Conservation (phyloP, 2,888 invertebrate species). For the Leistus spinibarbis region DNA sequence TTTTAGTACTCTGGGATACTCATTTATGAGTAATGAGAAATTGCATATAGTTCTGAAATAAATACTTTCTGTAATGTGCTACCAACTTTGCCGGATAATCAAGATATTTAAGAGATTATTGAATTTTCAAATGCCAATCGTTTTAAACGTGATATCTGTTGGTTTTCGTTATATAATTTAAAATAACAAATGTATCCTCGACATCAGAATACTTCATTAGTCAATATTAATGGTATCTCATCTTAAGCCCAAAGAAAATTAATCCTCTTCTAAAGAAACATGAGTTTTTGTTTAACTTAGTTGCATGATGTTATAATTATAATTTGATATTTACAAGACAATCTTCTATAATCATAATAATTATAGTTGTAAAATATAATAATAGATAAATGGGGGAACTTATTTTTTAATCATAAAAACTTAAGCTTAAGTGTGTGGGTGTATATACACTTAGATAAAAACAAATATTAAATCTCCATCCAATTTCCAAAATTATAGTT, state of each 20-base stretch:
- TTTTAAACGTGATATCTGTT: too few species aligned
- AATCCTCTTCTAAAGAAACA: not conserved
- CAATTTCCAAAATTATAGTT: too few species aligned
- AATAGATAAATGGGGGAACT: not conserved
- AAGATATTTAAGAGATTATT: too few species aligned
- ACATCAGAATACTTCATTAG: not conserved
- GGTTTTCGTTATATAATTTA: too few species aligned
- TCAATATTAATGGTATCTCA: not conserved
- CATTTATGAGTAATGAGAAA: not conserved
- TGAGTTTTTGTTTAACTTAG: not conserved
- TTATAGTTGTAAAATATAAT: slow-evolving; percentile 7
- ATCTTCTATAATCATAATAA: slow-evolving; percentile 5
- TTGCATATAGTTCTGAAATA: not conserved
- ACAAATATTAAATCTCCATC: too few species aligned
- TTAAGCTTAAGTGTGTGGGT: not conserved
- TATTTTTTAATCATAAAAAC: not conserved
- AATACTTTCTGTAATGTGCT: not conserved
- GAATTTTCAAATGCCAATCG: too few species aligned
- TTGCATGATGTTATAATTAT: slow-evolving; percentile 1
- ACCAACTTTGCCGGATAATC: too few species aligned
- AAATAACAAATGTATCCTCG: not conserved
- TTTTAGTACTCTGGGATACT: too few species aligned
- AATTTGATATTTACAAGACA: slow-evolving; percentile 2
- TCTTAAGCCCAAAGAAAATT: not conserved
- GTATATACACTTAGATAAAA: too few species aligned